Evolutionary conservation across 2,888 invertebrate species (phyloP).

Genomic region (Syrphus vitripennis): DNA sequence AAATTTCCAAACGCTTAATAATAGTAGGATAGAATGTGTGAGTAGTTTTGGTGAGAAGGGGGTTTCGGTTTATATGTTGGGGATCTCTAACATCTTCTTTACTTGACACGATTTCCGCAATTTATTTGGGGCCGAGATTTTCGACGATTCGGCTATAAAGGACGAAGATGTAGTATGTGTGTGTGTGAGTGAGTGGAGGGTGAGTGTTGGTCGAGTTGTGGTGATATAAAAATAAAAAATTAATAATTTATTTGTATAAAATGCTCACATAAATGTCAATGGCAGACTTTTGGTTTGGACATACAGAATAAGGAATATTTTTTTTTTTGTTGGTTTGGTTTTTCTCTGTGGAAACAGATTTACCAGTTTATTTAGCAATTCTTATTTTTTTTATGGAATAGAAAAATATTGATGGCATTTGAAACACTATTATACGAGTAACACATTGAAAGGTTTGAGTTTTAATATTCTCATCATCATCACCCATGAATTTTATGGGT

Average conservation of each 20-base stretch:
- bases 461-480: constrained; percentile 8
- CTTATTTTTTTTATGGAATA: neutral
- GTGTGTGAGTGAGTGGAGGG: neutral
- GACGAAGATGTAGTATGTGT: neutral
- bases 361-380: constrained; percentile 4
- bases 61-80: neutral
- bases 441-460: neutral
- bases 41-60: neutral
- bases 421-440: neutral
- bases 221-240: constrained; percentile 64
- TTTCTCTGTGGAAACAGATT: constrained; percentile 1
- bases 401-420: constrained; percentile 14
- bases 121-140: constrained; percentile 58
- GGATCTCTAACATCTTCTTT: constrained; percentile 33
- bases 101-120: constrained; percentile 61
- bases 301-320: constrained; percentile 22
- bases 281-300: constrained; percentile 32
- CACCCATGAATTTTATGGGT: neutral
- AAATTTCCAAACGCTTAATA: constrained; percentile 14
- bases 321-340: neutral
- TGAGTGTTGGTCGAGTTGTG: constrained; percentile 11
- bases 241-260: constrained; percentile 60
- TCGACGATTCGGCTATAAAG: constrained; percentile 21
- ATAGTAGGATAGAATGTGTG: too few species aligned
- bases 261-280: constrained; percentile 62